Conservation (phyloP, 30 jellyfish, hydroid and myxozoan species). For the Cassiopea xamachana region DNA sequence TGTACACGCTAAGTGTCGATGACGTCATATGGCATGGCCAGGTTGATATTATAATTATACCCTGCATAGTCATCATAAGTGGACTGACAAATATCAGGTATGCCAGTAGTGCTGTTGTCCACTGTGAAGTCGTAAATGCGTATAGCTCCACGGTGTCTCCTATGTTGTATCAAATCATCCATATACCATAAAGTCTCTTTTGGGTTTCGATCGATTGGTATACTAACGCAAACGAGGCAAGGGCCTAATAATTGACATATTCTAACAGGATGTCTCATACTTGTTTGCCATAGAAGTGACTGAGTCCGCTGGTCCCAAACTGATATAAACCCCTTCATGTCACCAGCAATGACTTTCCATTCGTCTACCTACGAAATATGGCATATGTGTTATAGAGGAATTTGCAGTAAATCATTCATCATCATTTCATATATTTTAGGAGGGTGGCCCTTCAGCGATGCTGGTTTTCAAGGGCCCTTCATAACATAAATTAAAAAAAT, state of each 20-base stretch:
- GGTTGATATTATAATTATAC: slow-evolving; percentile 67
- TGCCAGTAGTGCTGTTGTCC: slow-evolving; percentile 28
- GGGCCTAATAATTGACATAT: slow-evolving; percentile 58
- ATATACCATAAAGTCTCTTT: slow-evolving; percentile 73
- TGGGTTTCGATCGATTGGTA: slow-evolving; percentile 74
- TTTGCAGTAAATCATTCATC: too few species aligned
- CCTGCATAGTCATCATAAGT: slow-evolving; percentile 73
- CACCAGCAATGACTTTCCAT: slow-evolving; percentile 84
- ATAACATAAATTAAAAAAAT: too few species aligned
- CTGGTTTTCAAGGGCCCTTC: too few species aligned
- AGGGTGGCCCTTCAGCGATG: too few species aligned
- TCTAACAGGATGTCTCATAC: slow-evolving; percentile 73
- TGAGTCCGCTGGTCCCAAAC: slow-evolving; percentile 78
- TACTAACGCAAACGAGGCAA: slow-evolving; percentile 48
- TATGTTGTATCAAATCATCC: slow-evolving; percentile 81
- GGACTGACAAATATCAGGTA: slow-evolving; percentile 81
- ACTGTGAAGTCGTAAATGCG: slow-evolving; percentile 69
- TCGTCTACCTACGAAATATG: slow-evolving; percentile 62
- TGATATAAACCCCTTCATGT: slow-evolving; percentile 57
- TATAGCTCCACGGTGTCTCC: slow-evolving; percentile 81
- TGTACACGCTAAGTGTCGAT: not conserved
- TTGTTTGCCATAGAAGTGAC: slow-evolving; percentile 66
- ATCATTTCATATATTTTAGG: too few species aligned
- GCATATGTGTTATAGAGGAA: not conserved
- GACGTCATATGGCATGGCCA: slow-evolving; percentile 70